These are phyloP conservation scores for Cecidostiba fungosa DNA, from an alignment of 2,888 invertebrate species.

Conservation along the genomic window DNA sequence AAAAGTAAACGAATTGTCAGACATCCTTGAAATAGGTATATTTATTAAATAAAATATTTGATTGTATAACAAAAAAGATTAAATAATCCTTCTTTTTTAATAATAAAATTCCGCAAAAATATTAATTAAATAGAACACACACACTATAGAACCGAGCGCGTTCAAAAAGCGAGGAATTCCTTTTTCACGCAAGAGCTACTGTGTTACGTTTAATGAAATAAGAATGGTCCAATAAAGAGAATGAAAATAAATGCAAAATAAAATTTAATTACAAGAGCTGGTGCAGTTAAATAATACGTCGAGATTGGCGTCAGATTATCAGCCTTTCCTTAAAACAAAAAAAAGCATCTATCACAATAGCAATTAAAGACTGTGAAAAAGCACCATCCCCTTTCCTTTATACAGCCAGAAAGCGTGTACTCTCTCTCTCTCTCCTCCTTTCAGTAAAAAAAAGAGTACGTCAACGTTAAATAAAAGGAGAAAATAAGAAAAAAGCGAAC, in stretches of 20 bases:
- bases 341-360: conserved; percentile 26
- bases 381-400: background rate
- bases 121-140: background rate
- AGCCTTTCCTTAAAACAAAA: background rate
- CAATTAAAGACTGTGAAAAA: conserved; percentile 27
- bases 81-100: background rate
- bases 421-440: background rate
- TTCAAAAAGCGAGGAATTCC: background rate
- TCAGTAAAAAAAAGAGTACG: background rate
- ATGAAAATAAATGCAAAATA: background rate
- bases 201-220: background rate
- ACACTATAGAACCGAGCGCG: too few species aligned
- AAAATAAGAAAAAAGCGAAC: background rate
- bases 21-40: background rate
- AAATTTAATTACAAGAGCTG: conserved; percentile 11
- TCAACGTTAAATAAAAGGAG: background rate
- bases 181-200: background rate
- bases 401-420: background rate
- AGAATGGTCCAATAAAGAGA: background rate
- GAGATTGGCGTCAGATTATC: background rate
- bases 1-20: background rate
- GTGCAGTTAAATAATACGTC: conserved; percentile 15
- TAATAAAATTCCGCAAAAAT: background rate
- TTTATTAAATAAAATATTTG: background rate
- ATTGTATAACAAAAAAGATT: too few species aligned